Evolutionary conservation across 2,113 vertebrate genomes (phyloP), one percentile per base, ranked within the genome.

Genomic region (Conger conger): DNA sequence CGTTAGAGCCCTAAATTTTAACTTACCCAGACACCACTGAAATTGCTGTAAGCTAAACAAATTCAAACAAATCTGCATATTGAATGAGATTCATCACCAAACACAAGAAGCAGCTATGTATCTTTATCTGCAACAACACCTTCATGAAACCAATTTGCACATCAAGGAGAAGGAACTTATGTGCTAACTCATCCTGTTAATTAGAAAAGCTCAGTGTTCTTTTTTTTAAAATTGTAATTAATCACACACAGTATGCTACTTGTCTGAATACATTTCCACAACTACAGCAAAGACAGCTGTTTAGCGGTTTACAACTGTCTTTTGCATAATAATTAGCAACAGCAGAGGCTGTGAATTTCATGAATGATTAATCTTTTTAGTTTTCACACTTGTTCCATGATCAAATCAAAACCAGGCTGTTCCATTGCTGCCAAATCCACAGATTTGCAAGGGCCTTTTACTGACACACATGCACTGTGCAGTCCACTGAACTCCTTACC

Each of bases 51-150:
- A 63, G 57, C 6, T 63, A 27, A 63, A 2, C 35, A 79, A 42
- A 83, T 53, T 83, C 68, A 76, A 30, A 57, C 54, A 83, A 38
- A 4, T 35, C 42, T 53, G 37, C 20, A n/a, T 68, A 82, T 68
- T 42, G 23, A 78, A 35, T 27, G 18, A 63, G 57, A 63, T 20
- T 42, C 68, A 77, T 40, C 45, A 76, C 8, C 57, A 23, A 63
- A 13, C 57, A 27, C 18, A 20, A 0, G 20, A 23, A 27, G 20
- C 8, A 27, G 57, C 23, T 63, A 18, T 38, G 68, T 15, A 50
- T 27, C 57, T 1, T 63, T 27, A 63, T 63, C 57, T 45, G n/a
- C 82, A 83, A 73, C 38, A 77, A 40, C 82, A 76, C 36, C 40
- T 36, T 54, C 76, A 38, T 38, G 42, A 79, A 79, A 54, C 73